Evolutionary conservation across 2,113 vertebrate species (phyloP), one percentile per base, ranked within the genome.

Genomic region (Cariama cristata): DNA sequence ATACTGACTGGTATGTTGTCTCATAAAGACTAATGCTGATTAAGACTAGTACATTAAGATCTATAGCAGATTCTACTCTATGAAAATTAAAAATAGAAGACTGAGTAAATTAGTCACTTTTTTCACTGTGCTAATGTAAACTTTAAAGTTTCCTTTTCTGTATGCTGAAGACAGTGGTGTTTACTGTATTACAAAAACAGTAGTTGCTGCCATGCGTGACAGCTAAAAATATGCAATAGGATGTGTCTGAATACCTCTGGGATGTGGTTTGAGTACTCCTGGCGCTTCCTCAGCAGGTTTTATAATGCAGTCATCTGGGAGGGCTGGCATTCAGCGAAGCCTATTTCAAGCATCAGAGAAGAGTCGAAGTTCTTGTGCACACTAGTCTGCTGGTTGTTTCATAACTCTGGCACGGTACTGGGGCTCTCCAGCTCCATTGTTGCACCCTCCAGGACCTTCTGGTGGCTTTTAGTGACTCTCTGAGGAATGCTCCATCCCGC

Each of bases 161-260:
- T 26, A 4, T 44, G 86, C n/a, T 55, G 47, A 81, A 92, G 62
- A 85, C 52, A 15, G 67, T 95, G 94, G 60, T 95, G 91, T 97
- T 98, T 97, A 89, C 86, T 30, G 63, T 95, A 95, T 71, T 91
- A 93, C 92, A 97, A 93, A 97, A 95, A 17, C 74, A 95, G 75
- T 60, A 80, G 44, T 53, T 96, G 86, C 84, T 94, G 88, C 90
- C 91, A 68, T 96, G 87, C 86, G 26, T 94, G 67, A 96, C 86
- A 94, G 93, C 96, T 96, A 97, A 98, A 98, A 98, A 97, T 97
- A 98, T 62, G 49, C 77, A 56, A n/a, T 79, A 97, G 97, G 91
- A 94, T 58, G 38, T 90, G 80, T 96, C 55, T 88, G 79, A 96
- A 98, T 97, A 96, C 98, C 97, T 91, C 69, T 69, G 95, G 94